Conservation (phyloP, 2,113 vertebrate genomes). For the Pseudopodoces humilis region DNA sequence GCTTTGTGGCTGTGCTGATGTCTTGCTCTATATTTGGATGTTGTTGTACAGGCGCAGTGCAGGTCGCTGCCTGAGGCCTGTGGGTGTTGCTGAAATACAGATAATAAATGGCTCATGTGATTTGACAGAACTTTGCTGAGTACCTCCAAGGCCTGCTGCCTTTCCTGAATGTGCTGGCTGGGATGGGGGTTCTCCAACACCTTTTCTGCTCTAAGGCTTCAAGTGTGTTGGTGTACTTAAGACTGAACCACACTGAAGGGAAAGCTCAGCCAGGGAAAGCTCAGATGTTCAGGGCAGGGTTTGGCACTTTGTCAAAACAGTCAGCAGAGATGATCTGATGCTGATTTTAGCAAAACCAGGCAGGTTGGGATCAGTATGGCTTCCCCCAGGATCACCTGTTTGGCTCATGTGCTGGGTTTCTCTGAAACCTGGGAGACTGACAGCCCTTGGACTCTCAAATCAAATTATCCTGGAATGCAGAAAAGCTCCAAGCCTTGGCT, state of each 20-base stretch:
- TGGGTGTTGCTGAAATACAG: conserved; percentile 26
- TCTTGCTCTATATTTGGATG: not conserved
- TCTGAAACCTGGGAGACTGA: not conserved
- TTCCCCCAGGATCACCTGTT: not conserved
- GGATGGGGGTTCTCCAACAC: not conserved
- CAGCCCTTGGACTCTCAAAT: not conserved
- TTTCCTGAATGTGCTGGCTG: not conserved
- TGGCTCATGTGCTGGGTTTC: not conserved
- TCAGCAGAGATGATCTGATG: not conserved
- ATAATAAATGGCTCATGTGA: not conserved
- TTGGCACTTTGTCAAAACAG: not conserved
- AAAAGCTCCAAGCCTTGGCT: not conserved
- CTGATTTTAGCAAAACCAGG: not conserved
- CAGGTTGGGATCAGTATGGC: not conserved
- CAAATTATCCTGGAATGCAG: conserved; percentile 34
- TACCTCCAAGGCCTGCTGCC: not conserved
- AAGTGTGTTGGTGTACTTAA: not conserved
- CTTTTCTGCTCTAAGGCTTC: not conserved
- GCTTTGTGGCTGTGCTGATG: not conserved
- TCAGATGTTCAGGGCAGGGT: not conserved
- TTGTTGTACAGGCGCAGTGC: not conserved
- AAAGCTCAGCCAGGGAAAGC: not conserved
- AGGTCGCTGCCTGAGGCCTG: not conserved
- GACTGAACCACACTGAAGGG: not conserved
- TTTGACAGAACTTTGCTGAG: not conserved